Base-by-base conservation (phyloP, 2,113 vertebrate species). In the Rhinogobius similis region DNA sequence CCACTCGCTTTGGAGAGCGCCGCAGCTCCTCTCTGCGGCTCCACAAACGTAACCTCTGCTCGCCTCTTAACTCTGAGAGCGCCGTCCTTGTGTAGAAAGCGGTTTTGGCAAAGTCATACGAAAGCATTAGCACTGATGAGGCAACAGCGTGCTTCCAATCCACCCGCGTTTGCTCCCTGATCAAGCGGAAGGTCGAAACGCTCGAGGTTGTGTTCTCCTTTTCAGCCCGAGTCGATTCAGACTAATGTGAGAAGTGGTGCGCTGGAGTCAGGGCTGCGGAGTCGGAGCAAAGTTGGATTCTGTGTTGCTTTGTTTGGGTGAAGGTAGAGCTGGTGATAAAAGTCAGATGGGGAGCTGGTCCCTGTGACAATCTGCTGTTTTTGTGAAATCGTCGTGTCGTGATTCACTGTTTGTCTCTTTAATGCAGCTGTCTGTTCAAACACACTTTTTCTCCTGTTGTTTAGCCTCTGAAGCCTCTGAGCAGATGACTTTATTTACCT, bases 51-150 rank as follows among this genome's bases (percentile, higher is more conserved):
- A 82, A 77, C 72, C 74, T 46, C 59, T 10, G 81, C 63, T 75
- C 72, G 71, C 67, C 79, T 78, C 80, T 82, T 80, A 76, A 72
- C 81, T 75, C 65, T 77, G 70, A 88, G 87, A 89, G 88, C 82
- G 69, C 70, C 73, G 83, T 74, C 88, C 86, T 86, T 86, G 76
- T 75, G 39, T 18, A 39, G 62, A 75, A 78, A 81, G 70, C 72
- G 43, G 48, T 29, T 26, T 62, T 24, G 50, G 74, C 27, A 69
- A 62, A 65, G 65, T 83, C 70, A 59, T 63, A 70, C 74, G 63
- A 73, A 88, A 76, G 69, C 84, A 84, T 88, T 83, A 83, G 65
- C 1, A 43, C 56, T 72, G 74, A 87, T 70, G 68, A 89, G 68
- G 70, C 77, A 52, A 62, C 74, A 58, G 70, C 67, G 69, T 75